A percentile compares a stretch with the other conserved stretches of the same genome.
Evolutionary conservation across 2,797 vertebrate species (phyloP).

Genomic region (Lindbergichthys nudifrons): DNA sequence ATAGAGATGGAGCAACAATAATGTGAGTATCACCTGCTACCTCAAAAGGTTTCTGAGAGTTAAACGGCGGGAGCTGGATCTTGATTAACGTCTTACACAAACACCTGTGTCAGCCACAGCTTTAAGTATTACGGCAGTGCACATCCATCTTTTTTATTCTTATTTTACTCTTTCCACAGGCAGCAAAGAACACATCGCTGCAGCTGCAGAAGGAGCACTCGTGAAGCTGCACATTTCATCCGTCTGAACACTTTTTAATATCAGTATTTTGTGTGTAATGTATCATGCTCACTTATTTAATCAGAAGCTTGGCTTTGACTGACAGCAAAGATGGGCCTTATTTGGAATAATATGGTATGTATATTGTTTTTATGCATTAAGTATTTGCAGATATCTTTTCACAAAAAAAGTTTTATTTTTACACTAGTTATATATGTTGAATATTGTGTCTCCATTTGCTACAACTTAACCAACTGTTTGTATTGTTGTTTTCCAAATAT

Average conservation of each 20-base stretch:
- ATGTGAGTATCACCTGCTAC: slow-evolving; percentile 67
- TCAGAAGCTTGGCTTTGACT: slow-evolving; percentile 63
- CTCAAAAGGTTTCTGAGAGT: neutral
- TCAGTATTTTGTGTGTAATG: slow-evolving; percentile 49
- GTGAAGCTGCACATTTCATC: slow-evolving; percentile 65
- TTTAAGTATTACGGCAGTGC: neutral
- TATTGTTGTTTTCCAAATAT: slow-evolving; percentile 60
- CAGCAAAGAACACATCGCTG: slow-evolving; percentile 25
- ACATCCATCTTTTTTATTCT: slow-evolving; percentile 15
- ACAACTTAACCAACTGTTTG: slow-evolving; percentile 58
- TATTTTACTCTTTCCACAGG: slow-evolving; percentile 42
- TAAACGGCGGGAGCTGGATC: slow-evolving; percentile 20
- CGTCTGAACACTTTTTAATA: slow-evolving; percentile 41
- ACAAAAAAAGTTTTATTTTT: slow-evolving; percentile 71
- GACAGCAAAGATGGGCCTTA: slow-evolving; percentile 58
- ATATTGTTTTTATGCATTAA: slow-evolving; percentile 73
- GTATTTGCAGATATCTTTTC: slow-evolving; percentile 65
- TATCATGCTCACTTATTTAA: slow-evolving; percentile 67
- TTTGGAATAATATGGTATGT: slow-evolving; percentile 70
- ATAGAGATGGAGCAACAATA: slow-evolving; percentile 65
- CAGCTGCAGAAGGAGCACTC: slow-evolving; percentile 45
- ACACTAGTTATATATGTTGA: slow-evolving; percentile 63
- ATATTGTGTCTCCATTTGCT: slow-evolving; percentile 56
- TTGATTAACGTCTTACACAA: slow-evolving; percentile 5
- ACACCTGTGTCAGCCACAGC: neutral